Percentiles rank a stretch among this genome's conserved stretches.
These are phyloP conservation scores for Solenopsis invicta DNA, from an alignment of 1,140 invertebrate genomes.

Conservation along the genomic window DNA sequence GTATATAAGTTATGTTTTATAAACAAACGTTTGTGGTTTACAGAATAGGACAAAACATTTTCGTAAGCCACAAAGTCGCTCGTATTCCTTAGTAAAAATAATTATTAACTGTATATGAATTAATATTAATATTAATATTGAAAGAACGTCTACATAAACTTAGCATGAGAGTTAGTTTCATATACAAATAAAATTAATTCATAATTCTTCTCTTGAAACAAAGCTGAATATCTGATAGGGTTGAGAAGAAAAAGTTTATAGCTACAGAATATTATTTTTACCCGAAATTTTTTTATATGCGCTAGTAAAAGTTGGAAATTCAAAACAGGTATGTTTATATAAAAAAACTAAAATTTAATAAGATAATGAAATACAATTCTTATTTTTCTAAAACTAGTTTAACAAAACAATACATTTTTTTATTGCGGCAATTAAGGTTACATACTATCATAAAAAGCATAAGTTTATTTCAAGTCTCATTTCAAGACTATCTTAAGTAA, in stretches of 20 bases:
- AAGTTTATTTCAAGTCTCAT: no score
- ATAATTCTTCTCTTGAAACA: not conserved
- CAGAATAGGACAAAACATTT: not conserved
- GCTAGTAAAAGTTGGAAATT: not conserved
- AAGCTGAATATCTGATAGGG: not conserved
- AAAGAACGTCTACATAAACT: not conserved
- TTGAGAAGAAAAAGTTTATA: not conserved
- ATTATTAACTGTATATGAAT: not conserved
- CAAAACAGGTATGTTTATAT: not conserved
- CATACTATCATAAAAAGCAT: not conserved
- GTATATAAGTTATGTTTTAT: not conserved
- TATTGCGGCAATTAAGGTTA: not conserved
- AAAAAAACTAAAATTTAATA: constrained; percentile 1
- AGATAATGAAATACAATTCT: not conserved
- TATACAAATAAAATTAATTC: constrained; percentile 5
- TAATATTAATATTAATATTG: constrained; percentile 27
- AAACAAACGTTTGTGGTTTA: constrained; percentile 12
- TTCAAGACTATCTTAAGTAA: no score
- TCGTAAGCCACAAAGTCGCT: not conserved
- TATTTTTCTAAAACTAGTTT: not conserved
- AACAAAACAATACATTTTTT: not conserved
- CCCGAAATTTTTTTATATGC: not conserved
- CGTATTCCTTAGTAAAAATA: not conserved
- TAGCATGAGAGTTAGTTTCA: not conserved
- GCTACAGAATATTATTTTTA: constrained; percentile 3